phyloP scores from a whole-genome alignment of 1,140 invertebrate genomes.

The Leptinotarsa undecemlineata region DNA sequence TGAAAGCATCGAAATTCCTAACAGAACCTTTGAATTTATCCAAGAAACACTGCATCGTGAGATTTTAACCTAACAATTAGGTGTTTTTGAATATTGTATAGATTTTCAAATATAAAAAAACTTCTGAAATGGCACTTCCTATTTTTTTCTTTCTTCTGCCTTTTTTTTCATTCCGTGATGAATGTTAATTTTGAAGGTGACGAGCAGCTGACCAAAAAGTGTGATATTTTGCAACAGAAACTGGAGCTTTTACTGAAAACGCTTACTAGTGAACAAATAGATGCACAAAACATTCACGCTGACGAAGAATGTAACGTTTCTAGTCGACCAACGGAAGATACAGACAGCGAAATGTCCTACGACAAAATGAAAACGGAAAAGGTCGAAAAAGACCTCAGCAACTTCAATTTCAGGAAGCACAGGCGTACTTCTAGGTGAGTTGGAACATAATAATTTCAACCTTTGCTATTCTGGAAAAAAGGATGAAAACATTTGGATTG shows the following conservation, averaged over 20 bases:
- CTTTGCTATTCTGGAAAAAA: constrained; percentile 34
- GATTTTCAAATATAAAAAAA: no score
- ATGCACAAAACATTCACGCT: constrained; percentile 36
- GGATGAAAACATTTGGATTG: no score
- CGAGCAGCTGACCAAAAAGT: constrained; percentile 69
- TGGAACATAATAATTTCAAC: constrained; percentile 53
- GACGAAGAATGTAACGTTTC: constrained; percentile 42
- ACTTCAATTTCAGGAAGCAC: constrained; percentile 53
- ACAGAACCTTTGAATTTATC: no score
- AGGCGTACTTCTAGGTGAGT: constrained; percentile 52
- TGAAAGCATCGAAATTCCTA: no score
- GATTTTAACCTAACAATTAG: no score
- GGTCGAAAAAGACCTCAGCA: constrained; percentile 52
- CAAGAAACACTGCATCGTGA: no score
- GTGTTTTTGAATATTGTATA: no score
- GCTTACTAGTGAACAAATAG: constrained; percentile 63
- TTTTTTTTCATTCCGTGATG: no score
- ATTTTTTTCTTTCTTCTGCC: no score
- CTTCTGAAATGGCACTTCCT: no score
- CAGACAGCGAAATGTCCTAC: constrained; percentile 53
- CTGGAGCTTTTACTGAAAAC: constrained; percentile 74
- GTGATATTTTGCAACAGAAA: constrained; percentile 76
- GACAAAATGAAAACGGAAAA: constrained; percentile 50
- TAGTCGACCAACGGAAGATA: constrained; percentile 47
- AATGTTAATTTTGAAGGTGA: constrained; percentile 52